A percentile compares a stretch with the other conserved stretches of the same genome.
These are phyloP conservation scores for Hyles vespertilio DNA, from an alignment of 1,140 invertebrate genomes.

Conservation along the genomic window DNA sequence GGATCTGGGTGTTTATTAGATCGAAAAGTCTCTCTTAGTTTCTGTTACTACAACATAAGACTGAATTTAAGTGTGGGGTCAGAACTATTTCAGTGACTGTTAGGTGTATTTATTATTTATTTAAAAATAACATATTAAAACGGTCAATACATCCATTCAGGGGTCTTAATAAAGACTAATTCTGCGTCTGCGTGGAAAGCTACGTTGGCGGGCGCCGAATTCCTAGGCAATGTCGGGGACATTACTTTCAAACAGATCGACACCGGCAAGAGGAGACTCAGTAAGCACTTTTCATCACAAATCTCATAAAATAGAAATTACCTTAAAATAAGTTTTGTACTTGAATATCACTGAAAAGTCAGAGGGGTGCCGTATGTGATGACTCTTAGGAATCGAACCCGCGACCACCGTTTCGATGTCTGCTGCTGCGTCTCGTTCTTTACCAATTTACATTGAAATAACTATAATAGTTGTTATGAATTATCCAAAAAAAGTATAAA, in stretches of 20 bases:
- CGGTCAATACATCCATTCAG: slow-evolving; percentile 19
- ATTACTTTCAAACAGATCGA: slow-evolving; percentile 38
- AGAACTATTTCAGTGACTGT: no score
- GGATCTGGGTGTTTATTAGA: no score
- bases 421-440: background rate
- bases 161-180: slow-evolving; percentile 38
- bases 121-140: background rate
- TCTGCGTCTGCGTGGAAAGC: slow-evolving; percentile 25
- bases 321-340: background rate
- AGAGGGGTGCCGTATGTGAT: background rate
- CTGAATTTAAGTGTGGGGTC: background rate
- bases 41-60: background rate
- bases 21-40: no score
- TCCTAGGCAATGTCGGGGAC: slow-evolving; percentile 39
- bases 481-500: background rate
- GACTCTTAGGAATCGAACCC: background rate
- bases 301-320: background rate
- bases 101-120: no score
- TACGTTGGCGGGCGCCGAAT: slow-evolving; percentile 31
- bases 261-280: slow-evolving; percentile 44
- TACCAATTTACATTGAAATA: background rate
- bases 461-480: background rate
- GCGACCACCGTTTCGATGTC: background rate
- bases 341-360: background rate
- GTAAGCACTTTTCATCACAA: slow-evolving; percentile 25